These are phyloP conservation scores for Conus canariensis DNA, from an alignment of 2,888 invertebrate genomes.

Conservation along the genomic window DNA sequence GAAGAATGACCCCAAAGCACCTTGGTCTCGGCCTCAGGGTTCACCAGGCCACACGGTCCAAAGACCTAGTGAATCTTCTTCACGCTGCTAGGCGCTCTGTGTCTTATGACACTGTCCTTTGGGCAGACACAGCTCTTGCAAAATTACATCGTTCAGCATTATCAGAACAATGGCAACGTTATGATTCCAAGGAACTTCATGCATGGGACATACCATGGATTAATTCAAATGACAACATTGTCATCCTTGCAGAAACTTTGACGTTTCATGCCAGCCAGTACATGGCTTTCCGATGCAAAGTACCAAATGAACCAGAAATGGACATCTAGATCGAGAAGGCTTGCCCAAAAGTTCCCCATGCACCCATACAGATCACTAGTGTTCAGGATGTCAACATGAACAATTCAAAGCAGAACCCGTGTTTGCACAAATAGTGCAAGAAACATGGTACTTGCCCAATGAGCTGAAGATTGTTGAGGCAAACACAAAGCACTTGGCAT, in stretches of 20 bases:
- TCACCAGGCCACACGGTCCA: background rate
- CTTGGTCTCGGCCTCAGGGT: background rate
- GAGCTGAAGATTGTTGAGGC: background rate
- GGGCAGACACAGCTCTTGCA: constrained; percentile 2
- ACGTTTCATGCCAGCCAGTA: constrained; percentile 9
- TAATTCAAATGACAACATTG: constrained; percentile 1
- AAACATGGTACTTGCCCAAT: background rate
- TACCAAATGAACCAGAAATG: background rate
- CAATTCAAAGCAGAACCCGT: background rate
- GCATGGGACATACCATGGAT: background rate
- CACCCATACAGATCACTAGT: background rate
- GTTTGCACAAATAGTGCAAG: background rate
- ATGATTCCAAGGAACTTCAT: background rate
- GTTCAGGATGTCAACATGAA: background rate
- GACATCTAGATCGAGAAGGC: constrained; percentile 8
- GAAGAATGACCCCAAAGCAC: background rate
- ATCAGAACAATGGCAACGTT: background rate
- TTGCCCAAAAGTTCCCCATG: background rate
- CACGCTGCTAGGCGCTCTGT: background rate
- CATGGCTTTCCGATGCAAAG: background rate
- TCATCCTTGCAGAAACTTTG: background rate
- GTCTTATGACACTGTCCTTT: background rate
- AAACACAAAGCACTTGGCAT: background rate
- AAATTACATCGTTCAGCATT: background rate
- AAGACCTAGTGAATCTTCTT: background rate